phyloP scores from a whole-genome alignment of 2,888 invertebrate genomes.

The Piscicola geometra region DNA sequence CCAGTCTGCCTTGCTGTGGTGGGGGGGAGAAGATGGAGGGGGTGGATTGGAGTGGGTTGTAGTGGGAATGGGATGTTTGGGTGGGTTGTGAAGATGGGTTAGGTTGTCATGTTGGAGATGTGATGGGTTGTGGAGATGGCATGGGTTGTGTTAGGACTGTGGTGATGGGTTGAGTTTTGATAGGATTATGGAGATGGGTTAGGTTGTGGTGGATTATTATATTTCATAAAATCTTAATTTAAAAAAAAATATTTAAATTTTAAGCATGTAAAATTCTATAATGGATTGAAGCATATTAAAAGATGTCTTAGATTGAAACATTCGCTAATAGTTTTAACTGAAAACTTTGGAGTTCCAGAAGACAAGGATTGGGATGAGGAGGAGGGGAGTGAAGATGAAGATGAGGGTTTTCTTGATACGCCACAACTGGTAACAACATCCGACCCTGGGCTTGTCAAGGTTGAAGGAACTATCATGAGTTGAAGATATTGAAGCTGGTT shows the following conservation, averaged over 20 bases:
- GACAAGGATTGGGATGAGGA: constrained; percentile 9
- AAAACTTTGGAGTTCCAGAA: not conserved
- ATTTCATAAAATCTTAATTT: no score
- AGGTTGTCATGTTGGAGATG: not conserved
- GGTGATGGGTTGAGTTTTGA: no score
- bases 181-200: not conserved
- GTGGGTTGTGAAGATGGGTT: not conserved
- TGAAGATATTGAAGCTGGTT: no score
- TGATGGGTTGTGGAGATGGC: not conserved
- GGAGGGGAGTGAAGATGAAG: not conserved
- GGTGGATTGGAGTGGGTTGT: not conserved
- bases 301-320: not conserved
- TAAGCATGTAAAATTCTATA: no score
- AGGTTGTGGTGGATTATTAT: not conserved
- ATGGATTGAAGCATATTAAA: not conserved
- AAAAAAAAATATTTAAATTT: no score
- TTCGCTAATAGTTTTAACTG: not conserved
- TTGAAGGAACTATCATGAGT: not conserved
- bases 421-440: not conserved
- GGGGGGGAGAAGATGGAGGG: not conserved
- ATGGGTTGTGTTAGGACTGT: not conserved
- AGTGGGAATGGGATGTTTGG: not conserved
- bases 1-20: constrained; percentile 21
- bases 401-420: not conserved
- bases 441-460: not conserved